Conservation (phyloP, 2,888 invertebrate species). For the Eremobia ochroleuca region DNA sequence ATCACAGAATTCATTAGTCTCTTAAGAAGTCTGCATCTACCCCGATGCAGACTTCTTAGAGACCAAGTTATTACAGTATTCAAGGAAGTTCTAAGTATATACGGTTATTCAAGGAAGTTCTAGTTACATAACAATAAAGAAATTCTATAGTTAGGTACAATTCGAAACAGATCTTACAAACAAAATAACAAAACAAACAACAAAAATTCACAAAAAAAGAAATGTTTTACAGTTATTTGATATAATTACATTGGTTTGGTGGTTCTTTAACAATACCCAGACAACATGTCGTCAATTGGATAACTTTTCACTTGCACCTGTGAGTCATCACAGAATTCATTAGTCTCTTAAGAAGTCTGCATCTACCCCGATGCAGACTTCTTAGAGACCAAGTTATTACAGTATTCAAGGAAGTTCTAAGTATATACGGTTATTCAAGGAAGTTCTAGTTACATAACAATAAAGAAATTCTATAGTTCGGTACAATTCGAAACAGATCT, state of each 20-base stretch:
- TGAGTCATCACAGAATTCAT: not conserved
- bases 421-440: no score
- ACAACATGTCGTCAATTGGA: not conserved
- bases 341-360: not conserved
- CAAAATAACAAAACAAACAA: not conserved
- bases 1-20: not conserved
- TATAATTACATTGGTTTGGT: no score
- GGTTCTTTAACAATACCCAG: constrained; percentile 10
- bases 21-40: constrained; percentile 3
- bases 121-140: not conserved
- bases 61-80: no score
- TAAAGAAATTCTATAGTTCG: no score
- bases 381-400: no score
- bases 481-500: not conserved
- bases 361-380: no score
- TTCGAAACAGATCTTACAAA: not conserved
- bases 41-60: no score
- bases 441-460: not conserved
- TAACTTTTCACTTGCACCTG: constrained; percentile 9
- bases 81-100: no score
- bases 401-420: no score
- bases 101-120: not conserved
- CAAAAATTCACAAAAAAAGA: no score
- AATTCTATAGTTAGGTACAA: no score
- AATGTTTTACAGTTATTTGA: no score